These are phyloP conservation scores for Aporophyla lueneburgensis DNA, from an alignment of 2,888 invertebrate genomes.

Conservation along the genomic window DNA sequence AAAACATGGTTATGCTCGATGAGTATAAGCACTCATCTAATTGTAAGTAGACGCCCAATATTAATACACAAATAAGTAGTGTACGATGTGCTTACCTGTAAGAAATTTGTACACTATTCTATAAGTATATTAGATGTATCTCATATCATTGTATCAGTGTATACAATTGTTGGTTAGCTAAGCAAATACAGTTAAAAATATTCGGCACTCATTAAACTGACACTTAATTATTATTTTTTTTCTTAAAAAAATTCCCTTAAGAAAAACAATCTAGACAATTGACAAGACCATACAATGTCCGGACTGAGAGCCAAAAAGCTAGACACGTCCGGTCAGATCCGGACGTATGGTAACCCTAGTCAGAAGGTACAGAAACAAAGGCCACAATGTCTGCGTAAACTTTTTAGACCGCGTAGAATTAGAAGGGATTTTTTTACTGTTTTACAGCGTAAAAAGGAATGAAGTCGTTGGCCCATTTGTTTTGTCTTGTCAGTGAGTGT, in stretches of 20 bases:
- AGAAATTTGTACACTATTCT: no score
- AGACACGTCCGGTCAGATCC: neutral
- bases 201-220: neutral
- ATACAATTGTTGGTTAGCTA: no score
- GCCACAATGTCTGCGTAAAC: conserved; percentile 49
- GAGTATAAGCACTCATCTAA: no score
- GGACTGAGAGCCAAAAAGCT: neutral
- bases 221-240: neutral
- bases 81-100: no score
- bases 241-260: neutral
- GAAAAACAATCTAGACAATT: neutral
- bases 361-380: conserved; percentile 62
- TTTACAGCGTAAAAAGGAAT: conserved; percentile 27
- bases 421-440: conserved; percentile 51
- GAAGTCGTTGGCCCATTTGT: conserved; percentile 14
- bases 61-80: no score
- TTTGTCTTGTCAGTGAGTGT: conserved; percentile 20
- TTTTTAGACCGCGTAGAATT: conserved; percentile 49
- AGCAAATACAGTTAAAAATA: neutral
- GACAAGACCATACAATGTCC: neutral
- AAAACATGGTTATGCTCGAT: no score
- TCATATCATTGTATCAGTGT: no score
- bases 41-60: no score
- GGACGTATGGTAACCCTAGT: conserved; percentile 14
- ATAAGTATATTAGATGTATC: no score